Evolutionary conservation across 2,797 vertebrate genomes (phyloP).

Genomic region (Peromyscus attwateri): DNA sequence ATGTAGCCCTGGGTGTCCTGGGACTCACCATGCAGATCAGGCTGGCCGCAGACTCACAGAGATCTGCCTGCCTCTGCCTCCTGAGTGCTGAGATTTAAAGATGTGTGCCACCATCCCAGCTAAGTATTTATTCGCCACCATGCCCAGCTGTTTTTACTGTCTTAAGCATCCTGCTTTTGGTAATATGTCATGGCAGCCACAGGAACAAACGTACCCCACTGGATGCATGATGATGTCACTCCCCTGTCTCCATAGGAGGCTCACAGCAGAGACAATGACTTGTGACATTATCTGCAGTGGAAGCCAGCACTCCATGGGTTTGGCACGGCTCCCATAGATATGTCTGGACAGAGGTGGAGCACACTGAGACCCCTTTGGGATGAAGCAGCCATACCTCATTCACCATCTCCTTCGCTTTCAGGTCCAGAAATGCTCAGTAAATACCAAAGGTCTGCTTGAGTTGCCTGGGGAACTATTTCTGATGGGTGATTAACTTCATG

Average conservation of each 20-base stretch:
- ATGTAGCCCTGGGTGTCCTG: not conserved
- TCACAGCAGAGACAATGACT: not conserved
- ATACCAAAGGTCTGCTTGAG: not conserved
- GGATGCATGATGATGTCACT: not conserved
- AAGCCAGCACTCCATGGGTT: not conserved
- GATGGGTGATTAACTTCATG: not conserved
- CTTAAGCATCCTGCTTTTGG: not conserved
- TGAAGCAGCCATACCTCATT: fast-evolving
- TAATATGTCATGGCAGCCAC: not conserved
- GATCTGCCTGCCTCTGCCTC: not conserved
- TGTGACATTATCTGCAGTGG: not conserved
- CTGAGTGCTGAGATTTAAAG: not conserved
- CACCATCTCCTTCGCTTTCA: not conserved
- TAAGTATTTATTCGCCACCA: not conserved
- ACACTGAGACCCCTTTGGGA: not conserved
- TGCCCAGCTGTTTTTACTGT: not conserved
- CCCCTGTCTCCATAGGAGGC: not conserved
- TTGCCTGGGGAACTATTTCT: not conserved
- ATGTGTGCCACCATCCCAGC: not conserved
- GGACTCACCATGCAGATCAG: not conserved
- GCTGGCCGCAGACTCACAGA: not conserved
- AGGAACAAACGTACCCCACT: not conserved
- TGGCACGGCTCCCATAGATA: not conserved
- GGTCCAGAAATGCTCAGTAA: not conserved
- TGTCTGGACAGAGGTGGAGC: not conserved